These are phyloP conservation scores for Ahaetulla prasina DNA, from an alignment of 2,113 vertebrate genomes.

Conservation along the genomic window DNA sequence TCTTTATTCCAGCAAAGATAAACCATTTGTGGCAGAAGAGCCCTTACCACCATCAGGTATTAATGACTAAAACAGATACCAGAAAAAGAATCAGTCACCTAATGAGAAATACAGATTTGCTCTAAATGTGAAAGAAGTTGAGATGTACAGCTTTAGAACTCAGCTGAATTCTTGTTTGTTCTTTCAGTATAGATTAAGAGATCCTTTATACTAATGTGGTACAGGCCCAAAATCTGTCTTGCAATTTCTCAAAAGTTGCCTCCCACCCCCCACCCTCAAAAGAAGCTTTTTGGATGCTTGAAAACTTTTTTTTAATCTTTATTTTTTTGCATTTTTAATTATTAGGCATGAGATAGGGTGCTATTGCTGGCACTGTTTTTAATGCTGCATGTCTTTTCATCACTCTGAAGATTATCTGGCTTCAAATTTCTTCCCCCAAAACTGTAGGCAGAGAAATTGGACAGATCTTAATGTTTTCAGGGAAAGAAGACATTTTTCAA, in stretches of 20 bases:
- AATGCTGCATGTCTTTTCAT: neutral
- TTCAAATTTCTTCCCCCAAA: neutral
- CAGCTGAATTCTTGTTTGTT: neutral
- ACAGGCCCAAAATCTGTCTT: neutral
- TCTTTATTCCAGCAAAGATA: slow-evolving; percentile 36
- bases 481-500: neutral
- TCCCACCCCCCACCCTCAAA: neutral
- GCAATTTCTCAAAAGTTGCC: neutral
- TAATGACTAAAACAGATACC: slow-evolving; percentile 48
- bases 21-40: slow-evolving; percentile 1
- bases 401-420: neutral
- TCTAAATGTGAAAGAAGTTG: slow-evolving; percentile 25
- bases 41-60: slow-evolving; percentile 8
- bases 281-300: neutral
- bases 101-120: slow-evolving; percentile 48
- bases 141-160: neutral
- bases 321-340: neutral
- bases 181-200: neutral
- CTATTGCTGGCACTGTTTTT: neutral
- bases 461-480: neutral
- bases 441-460: neutral
- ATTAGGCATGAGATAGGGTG: neutral
- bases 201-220: neutral
- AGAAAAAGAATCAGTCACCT: slow-evolving; percentile 35
- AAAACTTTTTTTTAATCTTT: neutral